Evolutionary conservation across 2,888 invertebrate species (phyloP), one percentile per base, ranked within the genome.

Genomic region (Ophonus ardosiacus): DNA sequence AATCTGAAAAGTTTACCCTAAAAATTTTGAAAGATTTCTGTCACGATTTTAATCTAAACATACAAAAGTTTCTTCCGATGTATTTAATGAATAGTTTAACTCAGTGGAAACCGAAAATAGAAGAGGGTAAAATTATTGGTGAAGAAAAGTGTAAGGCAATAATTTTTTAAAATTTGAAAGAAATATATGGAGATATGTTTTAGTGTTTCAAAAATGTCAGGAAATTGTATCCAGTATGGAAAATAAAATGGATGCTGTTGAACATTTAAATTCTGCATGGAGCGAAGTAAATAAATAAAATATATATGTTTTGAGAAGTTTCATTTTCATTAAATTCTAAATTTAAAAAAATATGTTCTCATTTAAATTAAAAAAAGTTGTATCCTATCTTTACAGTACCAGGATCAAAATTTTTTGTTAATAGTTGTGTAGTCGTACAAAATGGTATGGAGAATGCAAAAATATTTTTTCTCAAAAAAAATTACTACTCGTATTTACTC

Each of bases 81-180:
- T 92, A 91, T 87, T 88, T 93, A 68, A 87, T 90, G 87, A 89
- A 88, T 24, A 85, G 89, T 38, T 86, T 92, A 61, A 87, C 89
- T 63, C 90, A 90, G 17, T 93, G 93, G 93, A 90, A 91, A 86
- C 92, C 93, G 0, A 87, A 89, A 10, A 90, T 90, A 86, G 88
- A 89, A 84, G 86, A 89, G 8, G 86, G 86, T 18, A 86, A 85
- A 87, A 88, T 86, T 63, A 87, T n/a, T 84, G 86, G 38, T 89
- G 89, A 10, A 87, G 88, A 85, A 88, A 86, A 84, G 86, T 63
- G 83, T 83, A 56, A 68, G 65, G 1, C 51, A 57, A 18, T 15
- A 15, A 59, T 40, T 74, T 74, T 18, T 51, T 38, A 31, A 18
- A 59, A 4, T 13, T 57, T 21, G 3, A 78, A 68, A 51, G 13